Conservation (phyloP, 2,797 vertebrate species). For the Coregonus ussuriensis region DNA sequence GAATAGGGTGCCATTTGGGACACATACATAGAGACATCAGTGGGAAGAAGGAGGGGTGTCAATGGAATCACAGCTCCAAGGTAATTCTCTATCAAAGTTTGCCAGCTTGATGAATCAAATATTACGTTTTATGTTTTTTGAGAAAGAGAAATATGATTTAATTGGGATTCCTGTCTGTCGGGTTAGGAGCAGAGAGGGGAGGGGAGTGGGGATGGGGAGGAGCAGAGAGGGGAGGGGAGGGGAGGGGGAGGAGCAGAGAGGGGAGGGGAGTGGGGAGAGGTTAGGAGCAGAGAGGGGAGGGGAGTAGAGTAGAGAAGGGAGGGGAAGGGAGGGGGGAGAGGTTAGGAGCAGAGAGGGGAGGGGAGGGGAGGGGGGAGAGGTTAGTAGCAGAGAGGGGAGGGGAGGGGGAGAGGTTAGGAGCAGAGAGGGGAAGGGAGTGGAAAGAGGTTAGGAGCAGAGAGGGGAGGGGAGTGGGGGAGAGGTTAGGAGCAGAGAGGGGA, state of each 20-base stretch:
- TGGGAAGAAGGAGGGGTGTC: background rate
- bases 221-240: background rate
- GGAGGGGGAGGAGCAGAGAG: background rate
- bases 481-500: no score
- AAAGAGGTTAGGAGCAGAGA: no score
- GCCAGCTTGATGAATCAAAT: conserved; percentile 66
- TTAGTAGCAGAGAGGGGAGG: no score
- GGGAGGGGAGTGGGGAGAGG: background rate
- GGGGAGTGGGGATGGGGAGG: no score
- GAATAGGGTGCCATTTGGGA: background rate
- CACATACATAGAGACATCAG: background rate
- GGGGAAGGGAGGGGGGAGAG: no score
- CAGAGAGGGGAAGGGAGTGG: no score
- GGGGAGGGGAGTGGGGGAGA: no score
- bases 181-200: conserved; percentile 28
- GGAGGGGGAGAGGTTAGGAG: no score
- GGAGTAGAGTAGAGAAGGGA: no score
- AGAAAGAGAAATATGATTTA: conserved; percentile 31
- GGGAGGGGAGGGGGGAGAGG: no score
- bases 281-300: background rate
- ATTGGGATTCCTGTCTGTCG: conserved; percentile 54
- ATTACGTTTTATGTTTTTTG: conserved; percentile 50
- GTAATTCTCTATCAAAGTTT: conserved; percentile 61
- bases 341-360: no score
- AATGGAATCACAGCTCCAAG: conserved; percentile 35